phyloP scores from a whole-genome alignment of 2,113 vertebrate species.

The Dipodomys spectabilis region DNA sequence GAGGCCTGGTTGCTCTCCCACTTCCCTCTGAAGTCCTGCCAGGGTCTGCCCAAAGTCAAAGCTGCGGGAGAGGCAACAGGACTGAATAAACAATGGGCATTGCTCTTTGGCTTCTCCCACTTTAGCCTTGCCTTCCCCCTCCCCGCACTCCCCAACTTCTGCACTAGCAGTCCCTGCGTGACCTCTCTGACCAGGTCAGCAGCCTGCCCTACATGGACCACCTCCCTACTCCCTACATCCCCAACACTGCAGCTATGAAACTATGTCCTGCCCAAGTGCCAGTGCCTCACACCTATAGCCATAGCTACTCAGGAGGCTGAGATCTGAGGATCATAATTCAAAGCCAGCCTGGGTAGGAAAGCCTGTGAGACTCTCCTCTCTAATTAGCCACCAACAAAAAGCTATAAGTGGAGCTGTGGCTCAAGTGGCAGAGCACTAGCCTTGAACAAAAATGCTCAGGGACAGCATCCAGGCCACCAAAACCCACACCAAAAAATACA shows the following conservation, averaged over 20 bases:
- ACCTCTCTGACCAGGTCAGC: background rate
- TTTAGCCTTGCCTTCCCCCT: background rate
- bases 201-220: background rate
- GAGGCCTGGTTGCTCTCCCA: background rate
- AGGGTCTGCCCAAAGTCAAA: constrained; percentile 5
- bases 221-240: background rate
- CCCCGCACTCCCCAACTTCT: background rate
- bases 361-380: too few species aligned
- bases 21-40: background rate
- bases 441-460: too few species aligned
- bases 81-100: background rate
- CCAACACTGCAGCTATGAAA: constrained; percentile 1
- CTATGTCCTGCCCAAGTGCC: background rate
- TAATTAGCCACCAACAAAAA: too few species aligned
- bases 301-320: too few species aligned
- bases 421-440: too few species aligned
- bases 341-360: too few species aligned
- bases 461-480: too few species aligned
- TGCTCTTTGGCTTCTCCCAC: constrained; percentile 3
- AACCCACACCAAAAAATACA: too few species aligned
- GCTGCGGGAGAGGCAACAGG: background rate
- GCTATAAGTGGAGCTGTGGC: too few species aligned
- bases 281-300: too few species aligned
- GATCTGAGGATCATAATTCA: too few species aligned
- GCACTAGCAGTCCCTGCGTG: background rate